Percentiles rank a stretch among this genome's conserved stretches.
These are phyloP conservation scores for Andrena praecox DNA, from an alignment of 2,888 invertebrate species.

Conservation along the genomic window DNA sequence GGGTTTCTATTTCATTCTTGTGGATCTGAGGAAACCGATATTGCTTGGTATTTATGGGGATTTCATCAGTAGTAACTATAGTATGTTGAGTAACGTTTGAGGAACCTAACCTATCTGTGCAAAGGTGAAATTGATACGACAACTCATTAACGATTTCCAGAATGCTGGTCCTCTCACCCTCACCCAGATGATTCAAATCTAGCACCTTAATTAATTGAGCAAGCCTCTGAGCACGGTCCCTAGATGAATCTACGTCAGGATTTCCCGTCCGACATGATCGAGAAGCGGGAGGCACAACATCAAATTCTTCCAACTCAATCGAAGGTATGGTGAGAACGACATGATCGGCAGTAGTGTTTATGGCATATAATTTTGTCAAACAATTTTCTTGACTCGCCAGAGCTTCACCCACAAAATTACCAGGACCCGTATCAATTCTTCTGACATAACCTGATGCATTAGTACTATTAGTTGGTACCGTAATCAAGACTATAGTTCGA, in stretches of 20 bases:
- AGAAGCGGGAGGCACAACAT: not conserved
- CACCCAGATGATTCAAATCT: not conserved
- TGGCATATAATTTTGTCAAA: not conserved
- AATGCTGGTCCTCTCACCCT: not conserved
- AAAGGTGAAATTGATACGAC: not conserved
- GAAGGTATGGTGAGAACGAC: not conserved
- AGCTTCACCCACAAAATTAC: not conserved
- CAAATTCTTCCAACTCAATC: not conserved
- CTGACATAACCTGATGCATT: not conserved
- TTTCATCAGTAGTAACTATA: not conserved
- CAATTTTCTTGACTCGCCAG: not conserved
- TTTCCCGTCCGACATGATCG: not conserved
- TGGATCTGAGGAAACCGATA: not conserved
- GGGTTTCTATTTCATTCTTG: not conserved
- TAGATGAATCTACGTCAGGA: not conserved
- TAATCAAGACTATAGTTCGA: not conserved
- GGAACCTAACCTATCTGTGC: not conserved
- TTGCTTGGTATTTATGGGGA: not conserved
- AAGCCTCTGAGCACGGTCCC: not conserved
- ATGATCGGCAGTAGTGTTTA: not conserved
- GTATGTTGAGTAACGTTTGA: not conserved
- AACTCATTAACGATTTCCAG: not conserved
- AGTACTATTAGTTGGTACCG: not conserved
- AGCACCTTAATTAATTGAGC: not conserved
- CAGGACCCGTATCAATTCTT: not conserved